These are phyloP conservation scores for Galleria mellonella DNA, from an alignment of 1,140 invertebrate genomes.

Conservation along the genomic window DNA sequence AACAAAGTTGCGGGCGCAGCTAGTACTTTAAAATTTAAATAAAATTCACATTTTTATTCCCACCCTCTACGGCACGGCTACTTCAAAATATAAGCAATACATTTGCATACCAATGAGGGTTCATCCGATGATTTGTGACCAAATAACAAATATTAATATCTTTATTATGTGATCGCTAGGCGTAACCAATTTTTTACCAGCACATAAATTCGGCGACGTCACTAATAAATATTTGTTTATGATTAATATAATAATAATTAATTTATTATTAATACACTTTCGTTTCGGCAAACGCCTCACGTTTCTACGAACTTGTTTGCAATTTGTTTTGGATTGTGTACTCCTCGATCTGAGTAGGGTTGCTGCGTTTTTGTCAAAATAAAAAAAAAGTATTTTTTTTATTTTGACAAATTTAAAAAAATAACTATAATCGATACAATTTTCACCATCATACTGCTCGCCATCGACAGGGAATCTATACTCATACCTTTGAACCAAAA, in stretches of 20 bases:
- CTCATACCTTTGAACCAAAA: no score
- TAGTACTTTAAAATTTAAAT: no score
- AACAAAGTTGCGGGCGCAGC: no score
- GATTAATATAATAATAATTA: conserved; percentile 33
- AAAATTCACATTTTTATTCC: no score
- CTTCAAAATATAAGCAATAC: not conserved
- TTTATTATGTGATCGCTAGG: conserved; percentile 14
- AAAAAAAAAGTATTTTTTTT: no score
- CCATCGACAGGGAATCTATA: no score
- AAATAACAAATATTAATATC: conserved; percentile 15
- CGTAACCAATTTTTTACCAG: conserved; percentile 15
- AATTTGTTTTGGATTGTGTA: conserved; percentile 39
- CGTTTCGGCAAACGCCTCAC: conserved; percentile 34
- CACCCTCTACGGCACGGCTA: no score
- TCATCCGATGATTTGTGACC: conserved; percentile 8
- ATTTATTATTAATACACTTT: conserved; percentile 27
- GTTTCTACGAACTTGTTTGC: conserved; percentile 50
- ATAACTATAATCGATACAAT: no score
- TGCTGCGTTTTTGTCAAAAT: conserved; percentile 7
- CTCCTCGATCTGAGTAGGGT: conserved; percentile 15
- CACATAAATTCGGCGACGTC: conserved; percentile 28
- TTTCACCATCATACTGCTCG: no score
- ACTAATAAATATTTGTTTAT: conserved; percentile 41
- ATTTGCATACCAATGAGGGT: conserved; percentile 32
- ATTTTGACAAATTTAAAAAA: no score